These are phyloP conservation scores for Plagodis dolabraria DNA, from an alignment of 2,888 invertebrate species.

Conservation along the genomic window DNA sequence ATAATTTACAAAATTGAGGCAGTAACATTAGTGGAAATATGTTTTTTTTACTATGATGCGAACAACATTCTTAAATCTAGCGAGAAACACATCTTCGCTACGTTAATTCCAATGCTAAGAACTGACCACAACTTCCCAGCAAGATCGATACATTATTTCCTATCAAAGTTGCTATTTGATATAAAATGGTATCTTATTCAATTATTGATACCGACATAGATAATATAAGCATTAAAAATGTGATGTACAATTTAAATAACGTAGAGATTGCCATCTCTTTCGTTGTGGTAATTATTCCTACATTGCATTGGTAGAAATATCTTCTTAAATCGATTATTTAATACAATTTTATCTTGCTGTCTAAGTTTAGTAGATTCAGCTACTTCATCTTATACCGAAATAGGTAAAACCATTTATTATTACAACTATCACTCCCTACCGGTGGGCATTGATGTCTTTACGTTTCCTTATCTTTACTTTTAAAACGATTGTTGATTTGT, in stretches of 20 bases:
- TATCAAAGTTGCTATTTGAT: too few relatives aligned
- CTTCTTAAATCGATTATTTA: too few relatives aligned
- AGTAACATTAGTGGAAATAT: slow-evolving; percentile 13
- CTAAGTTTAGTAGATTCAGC: neutral
- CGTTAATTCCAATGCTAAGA: neutral
- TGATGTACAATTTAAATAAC: too few relatives aligned
- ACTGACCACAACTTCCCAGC: neutral
- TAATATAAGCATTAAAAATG: too few relatives aligned
- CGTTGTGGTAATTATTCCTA: too few relatives aligned
- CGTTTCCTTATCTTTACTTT: neutral
- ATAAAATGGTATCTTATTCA: too few relatives aligned
- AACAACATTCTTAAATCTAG: neutral
- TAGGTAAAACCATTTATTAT: slow-evolving; percentile 2
- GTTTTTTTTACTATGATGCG: neutral
- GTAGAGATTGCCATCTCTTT: too few relatives aligned
- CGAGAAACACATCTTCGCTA: slow-evolving; percentile 14
- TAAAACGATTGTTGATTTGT: neutral
- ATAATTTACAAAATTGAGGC: slow-evolving; percentile 22
- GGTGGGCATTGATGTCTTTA: slow-evolving; percentile 12
- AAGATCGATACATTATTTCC: neutral
- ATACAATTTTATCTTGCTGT: too few relatives aligned
- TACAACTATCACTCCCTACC: slow-evolving; percentile 2
- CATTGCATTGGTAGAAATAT: too few relatives aligned
- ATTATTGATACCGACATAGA: too few relatives aligned
- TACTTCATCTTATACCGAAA: neutral